Evolutionary conservation across 92 coral and sea anemone genomes (phyloP), one percentile per base, ranked within the genome.

Genomic region (Blastomussa wellsi): DNA sequence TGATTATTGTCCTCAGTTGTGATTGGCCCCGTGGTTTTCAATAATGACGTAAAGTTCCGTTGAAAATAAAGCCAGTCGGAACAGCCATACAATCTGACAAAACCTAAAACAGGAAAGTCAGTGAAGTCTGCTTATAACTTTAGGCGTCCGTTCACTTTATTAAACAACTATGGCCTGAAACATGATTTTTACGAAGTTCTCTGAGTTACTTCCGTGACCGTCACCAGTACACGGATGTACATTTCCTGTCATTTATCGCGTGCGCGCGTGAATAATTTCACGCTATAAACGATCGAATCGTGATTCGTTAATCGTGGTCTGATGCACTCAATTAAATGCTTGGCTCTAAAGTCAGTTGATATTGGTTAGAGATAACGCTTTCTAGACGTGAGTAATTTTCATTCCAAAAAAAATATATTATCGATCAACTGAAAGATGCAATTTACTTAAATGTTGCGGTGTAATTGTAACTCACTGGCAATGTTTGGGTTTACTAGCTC

Each of bases 1-100:
- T 92, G 95, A 88, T 32, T 16, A 35, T 0, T 15, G 16, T 79
- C 26, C 53, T 72, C n/a, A 11, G 12, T 5, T 32, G 7, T 89
- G 95, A 92, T 92, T 92, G 92, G 95, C 48, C 74, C 13, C 28
- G 49, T 5, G 87, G 47, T 42, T 75, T 74, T 60, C 22, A 68
- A 76, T 32, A 67, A 47, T 92, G 94, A 92, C 97, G 94, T 93
- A 52, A 86, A 84, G 74, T 85, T 88, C 64, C 79, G 59, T 69
- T 52, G 80, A 32, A 15, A 79, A 81, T 17, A 9, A 47, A 31
- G 22, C 31, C 32, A 16, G 52, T 74, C 22, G 33, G 36, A 33
- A 48, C 17, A 55, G n/a, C 48, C 28, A 9, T 20, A 57, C 55
- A 68, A 81, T 31, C 48, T 17, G 6, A 1, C 15, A 29, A 74